Evolutionary conservation across 2,888 invertebrate genomes (phyloP), one percentile per base, ranked within the genome.

Genomic region (Andrena dorsata): DNA sequence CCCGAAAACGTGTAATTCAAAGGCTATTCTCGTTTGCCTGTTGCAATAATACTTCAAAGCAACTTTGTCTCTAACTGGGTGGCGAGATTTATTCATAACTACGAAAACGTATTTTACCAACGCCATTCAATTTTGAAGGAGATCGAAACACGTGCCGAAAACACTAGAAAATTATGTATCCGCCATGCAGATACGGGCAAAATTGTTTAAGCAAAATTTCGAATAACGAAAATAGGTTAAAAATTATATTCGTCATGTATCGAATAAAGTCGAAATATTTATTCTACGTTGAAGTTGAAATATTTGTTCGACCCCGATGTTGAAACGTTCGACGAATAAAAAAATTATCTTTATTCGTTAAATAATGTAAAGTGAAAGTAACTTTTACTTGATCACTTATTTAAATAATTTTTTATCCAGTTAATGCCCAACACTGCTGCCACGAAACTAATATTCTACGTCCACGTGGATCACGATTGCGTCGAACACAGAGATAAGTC

Each of bases 41-140:
- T 16, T 16, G 35, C 26, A 53, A 73, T 56, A 74, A 74, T 66
- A 41, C 56, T 74, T 58, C 56, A 10, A 56, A 2, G 30, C 16
- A 41, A 41, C 41, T 66, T 8, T 56, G 41, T 56, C 41, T 35
- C n/a, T 53, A 26, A 28, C 41, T 72, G 20, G 66, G 28, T 30
- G 5, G 35, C 10, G 56, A 74, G 66, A 74, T 66, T 74, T 74
- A 74, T 74, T 74, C 73, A 74, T 74, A 74, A 74, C 41, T 66
- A 5, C 16, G 73, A 41, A 66, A 66, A 74, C 73, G 23, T 65
- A 56, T 66, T 73, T 41, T 53, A 13, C 28, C 65, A 13, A 47
- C 30, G 41, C 10, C 28, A 66, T 56, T 66, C n/a, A 2, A 7
- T 7, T 74, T 23, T 66, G 23, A 66, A 66, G 65, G 16, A 28